These are phyloP conservation scores for Brassicogethes aeneus DNA, from an alignment of 2,888 invertebrate genomes.

Conservation along the genomic window DNA sequence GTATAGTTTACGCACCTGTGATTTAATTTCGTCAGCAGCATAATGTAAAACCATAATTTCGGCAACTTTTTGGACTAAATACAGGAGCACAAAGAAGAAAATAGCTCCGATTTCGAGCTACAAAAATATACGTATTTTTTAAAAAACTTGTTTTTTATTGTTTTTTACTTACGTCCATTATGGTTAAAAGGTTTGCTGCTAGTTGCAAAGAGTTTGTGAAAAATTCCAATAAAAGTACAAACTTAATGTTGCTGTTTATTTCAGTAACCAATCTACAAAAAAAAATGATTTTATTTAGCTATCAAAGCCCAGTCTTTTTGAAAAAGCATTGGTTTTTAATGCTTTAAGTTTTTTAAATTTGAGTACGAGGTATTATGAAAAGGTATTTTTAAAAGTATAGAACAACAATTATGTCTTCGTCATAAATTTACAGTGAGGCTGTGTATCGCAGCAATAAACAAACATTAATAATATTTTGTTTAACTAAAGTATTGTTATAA, in stretches of 20 bases:
- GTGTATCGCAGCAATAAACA: too few species aligned
- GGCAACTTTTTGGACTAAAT: neutral
- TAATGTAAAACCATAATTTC: neutral
- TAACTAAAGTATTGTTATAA: neutral
- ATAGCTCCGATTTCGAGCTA: neutral
- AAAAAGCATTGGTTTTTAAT: too few species aligned
- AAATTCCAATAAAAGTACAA: neutral
- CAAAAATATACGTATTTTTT: neutral
- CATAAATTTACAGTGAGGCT: too few species aligned
- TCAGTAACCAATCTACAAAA: too few species aligned
- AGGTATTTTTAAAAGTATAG: too few species aligned
- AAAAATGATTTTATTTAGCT: too few species aligned
- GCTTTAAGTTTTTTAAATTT: too few species aligned
- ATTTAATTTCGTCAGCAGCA: neutral
- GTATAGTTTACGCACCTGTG: neutral
- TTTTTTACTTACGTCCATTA: neutral
- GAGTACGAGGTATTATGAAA: too few species aligned
- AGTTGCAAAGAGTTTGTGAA: neutral
- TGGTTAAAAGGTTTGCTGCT: neutral
- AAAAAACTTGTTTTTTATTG: neutral
- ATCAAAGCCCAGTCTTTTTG: too few species aligned
- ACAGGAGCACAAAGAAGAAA: neutral
- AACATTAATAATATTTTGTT: too few species aligned
- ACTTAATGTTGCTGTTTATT: neutral
- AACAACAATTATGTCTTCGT: too few species aligned